phyloP scores from a whole-genome alignment of 2,888 invertebrate species.

The Cantharis flavilabris region DNA sequence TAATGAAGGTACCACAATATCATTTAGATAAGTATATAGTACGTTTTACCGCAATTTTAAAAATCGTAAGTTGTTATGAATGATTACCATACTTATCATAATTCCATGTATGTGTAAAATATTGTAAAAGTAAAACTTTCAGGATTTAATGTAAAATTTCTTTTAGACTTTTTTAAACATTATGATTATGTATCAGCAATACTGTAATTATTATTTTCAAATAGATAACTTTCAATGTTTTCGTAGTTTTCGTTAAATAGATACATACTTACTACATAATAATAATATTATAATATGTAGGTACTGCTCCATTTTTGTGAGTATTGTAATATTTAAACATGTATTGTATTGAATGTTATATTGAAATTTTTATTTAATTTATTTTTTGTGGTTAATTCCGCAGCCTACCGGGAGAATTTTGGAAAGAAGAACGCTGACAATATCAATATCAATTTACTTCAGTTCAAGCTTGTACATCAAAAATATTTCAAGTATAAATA shows the following conservation, averaged over 20 bases:
- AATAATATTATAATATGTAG: too few relatives aligned
- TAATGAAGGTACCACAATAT: not conserved
- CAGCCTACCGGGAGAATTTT: too few relatives aligned
- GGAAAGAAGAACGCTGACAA: too few relatives aligned
- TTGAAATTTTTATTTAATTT: too few relatives aligned
- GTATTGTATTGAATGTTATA: too few relatives aligned
- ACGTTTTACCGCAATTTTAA: not conserved
- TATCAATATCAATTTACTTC: too few relatives aligned
- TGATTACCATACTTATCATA: not conserved
- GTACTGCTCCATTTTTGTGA: too few relatives aligned
- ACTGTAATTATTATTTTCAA: not conserved
- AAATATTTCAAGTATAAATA: too few relatives aligned
- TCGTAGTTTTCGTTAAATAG: not conserved
- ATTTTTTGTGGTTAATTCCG: too few relatives aligned
- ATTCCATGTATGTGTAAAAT: not conserved
- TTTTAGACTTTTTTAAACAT: not conserved
- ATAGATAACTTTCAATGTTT: not conserved
- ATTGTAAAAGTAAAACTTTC: not conserved
- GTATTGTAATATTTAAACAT: too few relatives aligned
- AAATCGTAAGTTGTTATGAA: not conserved
- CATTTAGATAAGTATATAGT: not conserved
- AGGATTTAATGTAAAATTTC: not conserved
- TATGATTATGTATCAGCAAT: not conserved
- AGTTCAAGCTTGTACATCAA: too few relatives aligned
- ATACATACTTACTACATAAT: too few relatives aligned